Base-by-base conservation (phyloP, 2,797 vertebrate species). In the Acestrorhynchus altus region DNA sequence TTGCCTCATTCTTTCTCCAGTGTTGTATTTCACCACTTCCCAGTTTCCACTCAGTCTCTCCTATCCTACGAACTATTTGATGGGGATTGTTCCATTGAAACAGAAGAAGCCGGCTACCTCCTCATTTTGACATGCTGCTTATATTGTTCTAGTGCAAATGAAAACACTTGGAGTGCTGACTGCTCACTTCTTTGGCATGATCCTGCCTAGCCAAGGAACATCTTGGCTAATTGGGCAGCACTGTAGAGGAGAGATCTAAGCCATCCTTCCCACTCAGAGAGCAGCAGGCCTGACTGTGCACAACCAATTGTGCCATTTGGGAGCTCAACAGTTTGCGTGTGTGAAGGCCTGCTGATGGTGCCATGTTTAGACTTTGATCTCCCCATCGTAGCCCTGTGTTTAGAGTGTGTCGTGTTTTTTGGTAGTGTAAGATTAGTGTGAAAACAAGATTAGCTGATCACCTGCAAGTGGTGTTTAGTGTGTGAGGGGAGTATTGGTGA, bases 351-450 rank as follows among this genome's bases (percentile, higher is more conserved):
- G n/a, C 18, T 64, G 18, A 64, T 39, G 42, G 39, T 64, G 61
- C 61, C 57, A 35, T 42, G 61, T 64, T 40, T 39, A n/a, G 12
- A 11, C 22, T 73, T 73, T 67, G 42, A 79, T 73, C 42, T 49
- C 3, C 18, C 9, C 28, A 63, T 8, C 22, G 8, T 49, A 39
- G 51, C 28, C 18, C 22, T 67, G 60, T 49, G 66, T 66, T 66
- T 67, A 66, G 44, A 59, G 15, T 28, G 46, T 39, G 24, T 28
- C 44, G 39, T n/a, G 59, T 72, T 51, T 42, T 60, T 16, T n/a
- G 51, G 46, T 28, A 9, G 35, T 11, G 39, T 46, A 39, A 67
- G 49, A 31, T 56, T 64, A 75, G 49, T 18, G 31, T 15, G 31
- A 52, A 66, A 73, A 67, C 42, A 9, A 57, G 44, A 74, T 67